Base-by-base conservation (phyloP, 2,888 invertebrate genomes). In the Polydrusus pterygomalis region DNA sequence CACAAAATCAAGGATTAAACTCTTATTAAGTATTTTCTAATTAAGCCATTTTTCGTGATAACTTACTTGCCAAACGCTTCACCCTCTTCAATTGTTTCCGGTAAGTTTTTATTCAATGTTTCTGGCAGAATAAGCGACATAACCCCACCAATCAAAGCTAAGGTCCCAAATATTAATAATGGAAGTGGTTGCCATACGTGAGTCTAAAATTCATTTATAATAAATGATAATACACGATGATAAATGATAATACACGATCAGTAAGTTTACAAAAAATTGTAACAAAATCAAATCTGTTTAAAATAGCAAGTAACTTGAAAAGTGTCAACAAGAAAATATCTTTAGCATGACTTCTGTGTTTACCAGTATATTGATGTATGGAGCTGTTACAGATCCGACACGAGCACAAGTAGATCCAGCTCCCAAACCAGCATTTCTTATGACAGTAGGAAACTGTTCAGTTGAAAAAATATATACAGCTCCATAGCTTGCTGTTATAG, bases 391-490 rank as follows among this genome's bases (percentile, higher is more conserved):
- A 47, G 92, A 92, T 10, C 92, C 92, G 51, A 92, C 86, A 77
- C 92, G 86, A 9, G 92, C 92, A 79, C 90, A 90, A 75, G 91
- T 91, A 3, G 92, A 92, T 56, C 91, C 90, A 8, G 91, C 91
- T 11, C 92, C 92, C 49, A 92, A 86, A 38, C 91, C 92, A 54
- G 91, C 91, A 81, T 92, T 92, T 79, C 92, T 87, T 60, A 94
- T 91, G 17, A 93, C 93, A 8, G 94, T 94, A n/a, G 94, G 94
- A 82, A 93, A 94, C 84, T 93, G 93, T 86, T 94, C 94, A 1
- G 93, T 92, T 0, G 93, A 92, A 84, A 93, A 93, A 60, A 94
- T 91, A 81, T 94, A 94, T 49, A 94, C 90, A 0, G 93, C 92
- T 47, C 93, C 94, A 81, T 94, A 94, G 25, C 93, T 93, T 0